A percentile compares a stretch with the other conserved stretches of the same genome.
Evolutionary conservation across 2,797 vertebrate genomes (phyloP).

Genomic region (Pipistrellus nathusii): DNA sequence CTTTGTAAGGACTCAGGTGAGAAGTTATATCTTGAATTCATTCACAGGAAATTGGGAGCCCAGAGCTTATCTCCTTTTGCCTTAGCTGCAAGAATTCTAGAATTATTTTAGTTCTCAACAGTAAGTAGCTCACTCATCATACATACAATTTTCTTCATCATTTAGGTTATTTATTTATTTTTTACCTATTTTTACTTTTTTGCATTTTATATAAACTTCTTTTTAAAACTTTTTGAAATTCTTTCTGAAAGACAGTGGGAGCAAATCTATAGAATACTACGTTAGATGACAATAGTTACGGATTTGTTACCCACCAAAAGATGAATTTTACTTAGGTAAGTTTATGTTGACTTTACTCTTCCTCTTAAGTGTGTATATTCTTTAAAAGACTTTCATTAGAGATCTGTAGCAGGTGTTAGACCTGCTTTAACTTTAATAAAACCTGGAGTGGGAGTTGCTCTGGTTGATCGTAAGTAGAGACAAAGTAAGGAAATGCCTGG

Average conservation of each 20-base stretch:
- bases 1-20: neutral
- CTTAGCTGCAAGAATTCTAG: slow-evolving; percentile 14
- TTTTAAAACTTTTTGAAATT: slow-evolving; percentile 46
- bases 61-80: neutral
- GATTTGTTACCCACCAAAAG: neutral
- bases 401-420: slow-evolving; percentile 22
- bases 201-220: neutral
- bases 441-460: neutral
- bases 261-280: slow-evolving; percentile 25
- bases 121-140: neutral
- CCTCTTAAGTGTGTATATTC: neutral
- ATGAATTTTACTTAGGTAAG: slow-evolving; percentile 12
- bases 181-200: slow-evolving; percentile 4
- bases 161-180: slow-evolving; percentile 34
- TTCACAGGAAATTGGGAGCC: neutral
- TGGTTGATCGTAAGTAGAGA: neutral
- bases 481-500: neutral
- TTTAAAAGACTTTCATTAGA: slow-evolving; percentile 11
- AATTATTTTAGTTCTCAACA: neutral
- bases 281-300: neutral
- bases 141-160: neutral
- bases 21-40: slow-evolving; percentile 2
- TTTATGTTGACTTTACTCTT: slow-evolving; percentile 49
- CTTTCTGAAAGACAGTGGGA: slow-evolving; percentile 47
- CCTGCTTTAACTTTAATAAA: slow-evolving; percentile 28